Base-by-base conservation (phyloP, 2,888 invertebrate genomes). In the Linyphia triangularis region DNA sequence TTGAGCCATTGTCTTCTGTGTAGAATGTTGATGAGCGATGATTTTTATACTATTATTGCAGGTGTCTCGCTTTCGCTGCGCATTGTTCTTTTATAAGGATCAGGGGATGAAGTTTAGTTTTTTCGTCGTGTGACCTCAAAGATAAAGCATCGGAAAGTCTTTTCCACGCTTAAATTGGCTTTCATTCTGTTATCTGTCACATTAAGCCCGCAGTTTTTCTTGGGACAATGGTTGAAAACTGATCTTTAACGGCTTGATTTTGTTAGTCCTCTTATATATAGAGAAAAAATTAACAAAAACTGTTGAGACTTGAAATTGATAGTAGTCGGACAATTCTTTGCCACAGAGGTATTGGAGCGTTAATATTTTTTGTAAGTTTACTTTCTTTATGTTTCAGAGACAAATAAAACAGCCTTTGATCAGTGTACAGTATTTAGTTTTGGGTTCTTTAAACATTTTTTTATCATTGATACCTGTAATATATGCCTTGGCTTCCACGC, bases 181-280 rank as follows among this genome's bases (percentile, higher is more conserved):
- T 69, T 81, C 70, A 69, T 70, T 70, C 69, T 70, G 70, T 81
- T 81, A 81, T 69, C 69, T 81, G 57, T 69, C 81, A 59, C 69
- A 57, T 57, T 81, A 69, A 70, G 57, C 70, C 24, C 30, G 37
- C 16, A 2, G 81, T 81, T 59, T 81, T 81, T 67, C 57, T 16
- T 40, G 51, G 43, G 43, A 65, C 78, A 51, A 67, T 65, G 30
- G 37, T 30, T 65, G 43, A 43, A 26, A 43, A 30, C 40, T 79
- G 40, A 79, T 67, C 61, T 77, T 63, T 57, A 75, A 59, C 33
- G 24, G 30, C n/a, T 22, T 13, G 59, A n/a, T 77, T 77, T 63
- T 77, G 37, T 61, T 61, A 24, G 37, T 19, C 13, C 24, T 63
- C 61, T 37, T 26, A 3, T 37, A 37, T 13, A 37, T 19, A 28